Evolutionary conservation across 2,113 vertebrate species (phyloP).

Genomic region (Aegypius monachus): DNA sequence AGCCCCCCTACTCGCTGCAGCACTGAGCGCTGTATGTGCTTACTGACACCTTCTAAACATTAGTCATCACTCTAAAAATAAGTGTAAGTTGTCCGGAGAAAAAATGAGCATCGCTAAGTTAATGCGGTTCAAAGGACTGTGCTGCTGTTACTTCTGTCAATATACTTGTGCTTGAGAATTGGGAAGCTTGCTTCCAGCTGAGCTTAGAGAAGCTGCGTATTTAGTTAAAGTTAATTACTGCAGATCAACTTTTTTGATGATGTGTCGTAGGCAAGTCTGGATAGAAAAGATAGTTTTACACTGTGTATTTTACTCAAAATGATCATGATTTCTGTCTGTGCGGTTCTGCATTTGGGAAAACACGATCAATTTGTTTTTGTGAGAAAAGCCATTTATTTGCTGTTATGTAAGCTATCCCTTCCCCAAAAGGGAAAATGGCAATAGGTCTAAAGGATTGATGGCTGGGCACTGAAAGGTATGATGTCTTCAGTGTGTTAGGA

Average conservation of each 20-base stretch:
- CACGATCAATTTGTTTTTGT: background rate
- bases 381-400: background rate
- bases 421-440: background rate
- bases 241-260: background rate
- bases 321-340: rapidly evolving
- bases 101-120: background rate
- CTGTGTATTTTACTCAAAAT: background rate
- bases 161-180: background rate
- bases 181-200: background rate
- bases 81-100: background rate
- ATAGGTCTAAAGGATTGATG: background rate
- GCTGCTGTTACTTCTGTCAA: background rate
- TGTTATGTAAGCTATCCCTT: background rate
- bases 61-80: background rate
- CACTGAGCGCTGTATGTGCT: too few relatives aligned
- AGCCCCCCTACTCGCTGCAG: background rate
- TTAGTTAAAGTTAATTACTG: background rate
- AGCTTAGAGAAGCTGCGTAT: background rate
- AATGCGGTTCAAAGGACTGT: background rate
- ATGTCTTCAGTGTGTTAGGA: background rate
- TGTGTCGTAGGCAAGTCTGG: background rate
- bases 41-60: background rate
- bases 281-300: background rate
- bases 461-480: too few relatives aligned
- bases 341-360: background rate